phyloP scores from a whole-genome alignment of 2,888 invertebrate genomes.

The Dendrolimus houi region DNA sequence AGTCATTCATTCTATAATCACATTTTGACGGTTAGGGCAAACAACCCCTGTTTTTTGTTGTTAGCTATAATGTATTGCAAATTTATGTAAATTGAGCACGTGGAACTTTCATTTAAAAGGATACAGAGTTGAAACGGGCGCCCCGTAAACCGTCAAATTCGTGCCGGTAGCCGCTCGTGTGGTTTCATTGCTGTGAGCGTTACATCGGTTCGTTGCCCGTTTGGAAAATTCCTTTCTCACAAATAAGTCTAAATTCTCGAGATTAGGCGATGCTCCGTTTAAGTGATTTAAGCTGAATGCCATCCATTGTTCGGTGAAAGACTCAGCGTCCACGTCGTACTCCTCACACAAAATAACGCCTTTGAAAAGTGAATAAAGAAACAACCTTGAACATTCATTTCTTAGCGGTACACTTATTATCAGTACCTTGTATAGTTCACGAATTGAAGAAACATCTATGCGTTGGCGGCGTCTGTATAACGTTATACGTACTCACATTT shows the following conservation, averaged over 20 bases:
- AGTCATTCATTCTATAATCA: too few relatives aligned
- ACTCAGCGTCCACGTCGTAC: constrained; percentile 80
- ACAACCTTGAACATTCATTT: constrained; percentile 70
- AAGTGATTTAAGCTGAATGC: constrained; percentile 82
- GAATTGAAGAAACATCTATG: background rate
- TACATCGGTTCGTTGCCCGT: constrained; percentile 46
- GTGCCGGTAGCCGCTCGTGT: constrained; percentile 49
- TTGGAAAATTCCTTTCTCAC: constrained; percentile 80
- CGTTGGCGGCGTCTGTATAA: background rate
- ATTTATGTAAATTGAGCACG: constrained; percentile 33
- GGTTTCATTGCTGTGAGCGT: constrained; percentile 48
- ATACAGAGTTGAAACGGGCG: constrained; percentile 51
- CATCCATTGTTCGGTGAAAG: constrained; percentile 86
- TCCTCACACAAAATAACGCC: constrained; percentile 80
- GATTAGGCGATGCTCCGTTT: constrained; percentile 77
- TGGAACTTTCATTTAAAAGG: constrained; percentile 51
- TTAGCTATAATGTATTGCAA: background rate
- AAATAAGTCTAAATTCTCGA: constrained; percentile 76
- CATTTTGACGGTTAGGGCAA: too few relatives aligned
- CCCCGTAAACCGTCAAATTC: constrained; percentile 54
- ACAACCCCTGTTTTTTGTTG: too few relatives aligned
- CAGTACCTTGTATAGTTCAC: constrained; percentile 11
- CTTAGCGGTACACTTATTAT: constrained; percentile 21
- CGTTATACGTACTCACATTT: constrained; percentile 67
- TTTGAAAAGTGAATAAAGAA: constrained; percentile 44